phyloP scores from a whole-genome alignment of 1,140 invertebrate genomes.

The Papilio dardanus region DNA sequence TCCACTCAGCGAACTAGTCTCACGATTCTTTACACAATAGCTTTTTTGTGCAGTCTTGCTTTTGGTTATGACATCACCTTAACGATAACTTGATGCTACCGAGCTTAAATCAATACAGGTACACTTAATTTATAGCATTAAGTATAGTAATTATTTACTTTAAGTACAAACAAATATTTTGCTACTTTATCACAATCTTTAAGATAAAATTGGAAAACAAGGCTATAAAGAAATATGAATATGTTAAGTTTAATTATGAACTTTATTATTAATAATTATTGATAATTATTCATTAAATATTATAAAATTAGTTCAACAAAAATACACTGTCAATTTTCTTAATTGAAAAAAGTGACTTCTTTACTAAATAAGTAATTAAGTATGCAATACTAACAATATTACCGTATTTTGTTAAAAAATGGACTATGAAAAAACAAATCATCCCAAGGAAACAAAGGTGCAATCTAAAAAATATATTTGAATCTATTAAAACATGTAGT shows the following conservation, averaged over 20 bases:
- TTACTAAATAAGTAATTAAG: not conserved
- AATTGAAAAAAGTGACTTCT: not conserved
- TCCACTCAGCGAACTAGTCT: slow-evolving; percentile 63
- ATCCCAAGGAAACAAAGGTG: not conserved
- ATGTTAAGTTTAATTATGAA: not conserved
- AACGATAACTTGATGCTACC: slow-evolving; percentile 21
- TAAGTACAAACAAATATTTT: not conserved
- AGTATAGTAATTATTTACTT: not conserved
- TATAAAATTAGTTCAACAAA: too few species aligned
- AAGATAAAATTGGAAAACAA: too few species aligned
- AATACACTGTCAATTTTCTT: not conserved
- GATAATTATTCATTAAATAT: too few species aligned
- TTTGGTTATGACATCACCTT: slow-evolving; percentile 78
- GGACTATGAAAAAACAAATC: not conserved
- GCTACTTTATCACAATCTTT: not conserved
- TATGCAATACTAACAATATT: too few species aligned
- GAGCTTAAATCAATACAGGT: slow-evolving; percentile 12
- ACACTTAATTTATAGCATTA: not conserved
- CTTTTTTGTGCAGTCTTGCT: slow-evolving; percentile 71
- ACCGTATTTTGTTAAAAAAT: not conserved
- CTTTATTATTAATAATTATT: too few species aligned
- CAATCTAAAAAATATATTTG: not conserved
- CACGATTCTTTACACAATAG: slow-evolving; percentile 76
- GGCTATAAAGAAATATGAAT: too few species aligned
- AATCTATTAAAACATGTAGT: not conserved